Percentiles rank a stretch among this genome's conserved stretches.
These are phyloP conservation scores for Conger conger DNA, from an alignment of 2,113 vertebrate genomes.

Conservation along the genomic window DNA sequence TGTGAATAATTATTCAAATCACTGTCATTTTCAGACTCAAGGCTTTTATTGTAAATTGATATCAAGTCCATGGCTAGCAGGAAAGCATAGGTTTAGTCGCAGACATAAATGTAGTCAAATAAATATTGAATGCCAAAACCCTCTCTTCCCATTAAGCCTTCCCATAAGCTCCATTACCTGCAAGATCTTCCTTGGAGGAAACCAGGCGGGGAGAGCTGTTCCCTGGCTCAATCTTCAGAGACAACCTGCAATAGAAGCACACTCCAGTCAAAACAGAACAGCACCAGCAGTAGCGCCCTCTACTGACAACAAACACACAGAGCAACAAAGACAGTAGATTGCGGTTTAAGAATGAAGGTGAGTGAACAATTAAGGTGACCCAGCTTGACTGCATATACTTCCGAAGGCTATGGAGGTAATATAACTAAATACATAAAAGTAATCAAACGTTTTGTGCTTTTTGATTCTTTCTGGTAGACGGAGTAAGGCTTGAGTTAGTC, in stretches of 20 bases:
- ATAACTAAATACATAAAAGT: too few relatives aligned
- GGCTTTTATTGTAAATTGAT: background rate
- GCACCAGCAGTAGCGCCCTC: background rate
- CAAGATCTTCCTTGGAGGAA: conserved; percentile 84
- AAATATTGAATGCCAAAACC: background rate
- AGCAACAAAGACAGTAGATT: background rate
- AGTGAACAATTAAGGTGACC: too few relatives aligned
- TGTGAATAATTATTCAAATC: background rate
- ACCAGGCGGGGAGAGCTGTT: conserved; percentile 83
- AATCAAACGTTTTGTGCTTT: too few relatives aligned
- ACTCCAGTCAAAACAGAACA: background rate
- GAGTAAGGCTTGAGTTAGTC: too few relatives aligned
- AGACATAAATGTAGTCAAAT: background rate
- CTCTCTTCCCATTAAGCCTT: background rate
- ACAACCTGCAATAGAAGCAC: conserved; percentile 70
- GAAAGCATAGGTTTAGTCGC: background rate
- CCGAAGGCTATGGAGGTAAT: too few relatives aligned
- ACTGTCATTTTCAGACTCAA: background rate
- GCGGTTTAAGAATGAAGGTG: too few relatives aligned
- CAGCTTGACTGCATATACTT: too few relatives aligned
- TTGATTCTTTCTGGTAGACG: too few relatives aligned
- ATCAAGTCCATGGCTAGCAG: too few relatives aligned
- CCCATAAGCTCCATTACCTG: conserved; percentile 66
- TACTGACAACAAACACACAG: background rate
- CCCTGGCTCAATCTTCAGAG: conserved; percentile 84